phyloP scores from a whole-genome alignment of 2,113 vertebrate genomes.

The Phylloscopus trochiloides region DNA sequence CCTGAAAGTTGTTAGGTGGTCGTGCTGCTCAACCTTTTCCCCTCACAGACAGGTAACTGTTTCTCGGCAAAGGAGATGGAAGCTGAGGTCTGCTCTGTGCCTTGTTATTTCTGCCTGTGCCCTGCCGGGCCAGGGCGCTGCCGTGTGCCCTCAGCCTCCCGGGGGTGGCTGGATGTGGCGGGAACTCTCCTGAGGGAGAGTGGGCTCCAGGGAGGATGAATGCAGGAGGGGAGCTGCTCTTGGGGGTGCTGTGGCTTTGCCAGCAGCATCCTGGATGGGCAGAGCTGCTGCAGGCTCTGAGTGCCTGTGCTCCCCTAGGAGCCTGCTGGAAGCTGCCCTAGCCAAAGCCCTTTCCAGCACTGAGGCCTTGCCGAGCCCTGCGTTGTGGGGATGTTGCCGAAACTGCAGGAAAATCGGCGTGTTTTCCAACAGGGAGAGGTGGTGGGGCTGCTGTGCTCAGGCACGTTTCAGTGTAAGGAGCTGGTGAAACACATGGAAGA shows the following conservation, averaged over 20 bases:
- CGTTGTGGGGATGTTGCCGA: rapidly evolving
- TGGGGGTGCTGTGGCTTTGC: rapidly evolving
- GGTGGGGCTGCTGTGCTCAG: rapidly evolving
- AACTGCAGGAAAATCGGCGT: rapidly evolving
- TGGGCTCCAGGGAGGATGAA: neutral
- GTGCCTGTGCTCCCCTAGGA: rapidly evolving
- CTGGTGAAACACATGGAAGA: neutral
- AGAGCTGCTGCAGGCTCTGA: rapidly evolving
- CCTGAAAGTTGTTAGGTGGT: neutral
- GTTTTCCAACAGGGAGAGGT: neutral
- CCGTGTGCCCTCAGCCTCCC: rapidly evolving
- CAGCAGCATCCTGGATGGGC: rapidly evolving
- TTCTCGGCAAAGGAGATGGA: rapidly evolving
- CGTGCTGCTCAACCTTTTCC: neutral
- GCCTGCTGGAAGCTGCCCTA: rapidly evolving
- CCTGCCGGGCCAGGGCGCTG: rapidly evolving
- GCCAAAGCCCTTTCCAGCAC: rapidly evolving
- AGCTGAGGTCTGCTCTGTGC: neutral
- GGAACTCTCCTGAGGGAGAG: neutral
- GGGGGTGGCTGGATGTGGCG: neutral
- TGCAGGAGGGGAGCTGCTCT: rapidly evolving
- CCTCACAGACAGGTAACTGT: neutral
- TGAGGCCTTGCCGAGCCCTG: too few species aligned
- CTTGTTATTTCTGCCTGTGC: rapidly evolving
- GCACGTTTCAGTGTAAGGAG: rapidly evolving